Conservation (phyloP, 2,797 vertebrate genomes). For the Buphagus erythrorhynchus region DNA sequence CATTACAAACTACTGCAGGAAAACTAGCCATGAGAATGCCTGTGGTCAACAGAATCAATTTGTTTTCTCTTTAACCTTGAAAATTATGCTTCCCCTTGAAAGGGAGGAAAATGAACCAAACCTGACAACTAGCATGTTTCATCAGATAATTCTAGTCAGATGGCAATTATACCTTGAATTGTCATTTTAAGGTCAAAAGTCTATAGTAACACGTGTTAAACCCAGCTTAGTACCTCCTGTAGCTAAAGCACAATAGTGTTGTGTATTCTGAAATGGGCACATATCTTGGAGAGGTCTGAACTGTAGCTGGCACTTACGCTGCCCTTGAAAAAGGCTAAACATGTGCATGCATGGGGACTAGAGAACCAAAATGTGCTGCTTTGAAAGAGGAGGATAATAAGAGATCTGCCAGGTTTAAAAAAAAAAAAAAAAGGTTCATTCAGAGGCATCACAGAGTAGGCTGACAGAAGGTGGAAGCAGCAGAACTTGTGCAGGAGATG, state of each 20-base stretch:
- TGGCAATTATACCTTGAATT: not conserved
- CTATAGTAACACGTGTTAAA: not conserved
- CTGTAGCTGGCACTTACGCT: not conserved
- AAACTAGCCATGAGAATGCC: not conserved
- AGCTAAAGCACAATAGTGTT: not conserved
- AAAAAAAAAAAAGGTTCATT: not conserved
- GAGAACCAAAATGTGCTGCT: not conserved
- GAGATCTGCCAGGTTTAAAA: not conserved
- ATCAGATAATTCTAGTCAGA: not conserved
- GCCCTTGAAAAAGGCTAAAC: slow-evolving; percentile 15
- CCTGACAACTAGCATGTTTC: not conserved
- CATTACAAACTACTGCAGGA: not conserved
- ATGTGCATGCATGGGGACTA: not conserved
- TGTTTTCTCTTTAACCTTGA: not conserved
- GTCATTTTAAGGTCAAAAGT: not conserved
- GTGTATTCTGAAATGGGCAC: not conserved
- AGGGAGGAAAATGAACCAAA: not conserved
- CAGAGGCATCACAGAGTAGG: not conserved
- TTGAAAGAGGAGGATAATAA: not conserved
- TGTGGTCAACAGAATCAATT: not conserved
- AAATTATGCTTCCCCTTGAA: not conserved
- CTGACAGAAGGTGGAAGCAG: slow-evolving; percentile 24
- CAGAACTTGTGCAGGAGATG: slow-evolving; percentile 4
- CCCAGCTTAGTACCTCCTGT: not conserved
- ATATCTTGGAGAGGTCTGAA: not conserved